These are phyloP conservation scores for Chinchilla lanigera DNA, from an alignment of 2,113 vertebrate species.

Conservation along the genomic window DNA sequence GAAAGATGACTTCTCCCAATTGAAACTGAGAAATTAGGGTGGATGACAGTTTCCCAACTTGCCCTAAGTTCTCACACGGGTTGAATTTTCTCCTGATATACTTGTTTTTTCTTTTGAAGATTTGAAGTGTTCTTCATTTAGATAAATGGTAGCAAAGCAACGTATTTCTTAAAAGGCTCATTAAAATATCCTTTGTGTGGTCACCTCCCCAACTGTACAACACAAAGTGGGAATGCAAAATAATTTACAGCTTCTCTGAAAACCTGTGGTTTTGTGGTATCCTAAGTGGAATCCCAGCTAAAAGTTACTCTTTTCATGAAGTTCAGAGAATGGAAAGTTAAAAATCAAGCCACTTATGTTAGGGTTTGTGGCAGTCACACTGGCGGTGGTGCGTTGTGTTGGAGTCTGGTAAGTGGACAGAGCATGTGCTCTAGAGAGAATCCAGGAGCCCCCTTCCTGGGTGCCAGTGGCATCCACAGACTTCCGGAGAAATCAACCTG, in stretches of 20 bases:
- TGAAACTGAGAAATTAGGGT: background rate
- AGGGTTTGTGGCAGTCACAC: slow-evolving; percentile 81
- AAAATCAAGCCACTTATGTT: background rate
- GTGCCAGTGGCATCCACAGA: slow-evolving; percentile 92
- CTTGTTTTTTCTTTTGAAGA: too few relatives aligned
- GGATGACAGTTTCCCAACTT: background rate
- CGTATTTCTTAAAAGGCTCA: slow-evolving; percentile 28
- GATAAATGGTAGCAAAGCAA: slow-evolving; percentile 58
- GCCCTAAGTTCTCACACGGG: background rate
- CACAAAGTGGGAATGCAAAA: slow-evolving; percentile 13
- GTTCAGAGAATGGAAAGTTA: slow-evolving; percentile 56
- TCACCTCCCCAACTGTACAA: too few relatives aligned
- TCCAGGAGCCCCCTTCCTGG: slow-evolving; percentile 93
- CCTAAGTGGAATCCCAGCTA: background rate
- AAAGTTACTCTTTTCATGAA: slow-evolving; percentile 27
- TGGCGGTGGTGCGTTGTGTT: slow-evolving; percentile 92
- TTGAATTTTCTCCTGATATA: background rate
- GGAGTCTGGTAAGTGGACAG: slow-evolving; percentile 93
- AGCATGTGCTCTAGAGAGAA: slow-evolving; percentile 94
- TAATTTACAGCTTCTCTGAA: background rate
- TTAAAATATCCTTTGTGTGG: slow-evolving; percentile 38
- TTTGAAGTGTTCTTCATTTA: slow-evolving; percentile 73
- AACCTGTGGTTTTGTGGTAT: background rate
- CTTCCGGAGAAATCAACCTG: slow-evolving; percentile 91
- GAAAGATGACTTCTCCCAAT: background rate